Percentiles rank a stretch among this genome's conserved stretches.
These are phyloP conservation scores for Cheilinus undulatus DNA, from an alignment of 2,113 vertebrate species.

Conservation along the genomic window DNA sequence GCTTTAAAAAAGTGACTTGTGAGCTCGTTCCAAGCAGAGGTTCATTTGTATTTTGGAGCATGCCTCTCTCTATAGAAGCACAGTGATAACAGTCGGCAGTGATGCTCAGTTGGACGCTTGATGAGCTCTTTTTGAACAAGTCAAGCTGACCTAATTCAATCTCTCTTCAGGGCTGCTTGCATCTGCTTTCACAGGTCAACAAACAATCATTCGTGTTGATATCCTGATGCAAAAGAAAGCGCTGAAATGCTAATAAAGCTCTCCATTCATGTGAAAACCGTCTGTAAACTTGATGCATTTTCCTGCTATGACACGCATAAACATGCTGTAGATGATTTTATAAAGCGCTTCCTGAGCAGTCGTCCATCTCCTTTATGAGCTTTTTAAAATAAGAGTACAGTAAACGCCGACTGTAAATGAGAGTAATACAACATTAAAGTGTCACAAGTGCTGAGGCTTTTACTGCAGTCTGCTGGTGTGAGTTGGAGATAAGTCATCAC, in stretches of 20 bases:
- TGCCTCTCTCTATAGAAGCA: conserved; percentile 1
- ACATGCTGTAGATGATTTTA: conserved; percentile 25
- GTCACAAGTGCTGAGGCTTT: conserved; percentile 61
- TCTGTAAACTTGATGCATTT: background rate
- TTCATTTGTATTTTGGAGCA: conserved; percentile 4
- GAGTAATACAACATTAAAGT: conserved; percentile 60
- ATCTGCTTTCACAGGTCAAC: conserved; percentile 53
- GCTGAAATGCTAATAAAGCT: background rate
- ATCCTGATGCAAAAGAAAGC: background rate
- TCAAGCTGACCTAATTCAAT: conserved; percentile 58
- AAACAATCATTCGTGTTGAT: conserved; percentile 28
- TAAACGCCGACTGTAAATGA: conserved; percentile 69
- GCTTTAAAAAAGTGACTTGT: background rate
- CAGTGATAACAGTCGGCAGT: conserved; percentile 11
- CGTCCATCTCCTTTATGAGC: conserved; percentile 62
- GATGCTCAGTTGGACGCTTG: conserved; percentile 31
- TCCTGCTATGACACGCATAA: background rate
- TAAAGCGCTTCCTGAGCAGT: conserved; percentile 37
- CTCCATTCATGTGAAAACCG: background rate
- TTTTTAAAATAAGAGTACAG: conserved; percentile 61
- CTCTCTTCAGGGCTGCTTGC: conserved; percentile 20
- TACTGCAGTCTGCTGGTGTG: conserved; percentile 55
- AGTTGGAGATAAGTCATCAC: conserved; percentile 50
- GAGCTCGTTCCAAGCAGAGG: background rate
- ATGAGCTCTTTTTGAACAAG: conserved; percentile 48